Evolutionary conservation across 1,140 invertebrate genomes (phyloP), one percentile per base, ranked within the genome.

Genomic region (Thaumatotibia leucotreta): DNA sequence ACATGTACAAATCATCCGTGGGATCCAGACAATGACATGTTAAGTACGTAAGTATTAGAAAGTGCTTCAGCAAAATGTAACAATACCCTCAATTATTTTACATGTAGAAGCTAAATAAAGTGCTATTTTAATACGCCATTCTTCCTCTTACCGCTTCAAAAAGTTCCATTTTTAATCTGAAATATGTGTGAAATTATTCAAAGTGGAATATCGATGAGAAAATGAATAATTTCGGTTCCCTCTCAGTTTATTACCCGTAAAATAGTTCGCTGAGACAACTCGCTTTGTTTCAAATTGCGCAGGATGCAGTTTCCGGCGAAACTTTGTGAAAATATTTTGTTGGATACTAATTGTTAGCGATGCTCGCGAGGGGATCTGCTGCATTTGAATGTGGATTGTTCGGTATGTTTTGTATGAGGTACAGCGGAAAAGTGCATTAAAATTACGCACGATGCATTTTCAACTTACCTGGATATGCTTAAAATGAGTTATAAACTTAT

Each of bases 271-370:
- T 76, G 74, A 77, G 73, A 71, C 64, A 64, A 69, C 69, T 79
- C 73, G 75, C 75, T 82, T 81, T 82, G 81, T 81, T 82, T 75
- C 73, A 71, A 73, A 78, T 74, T 67, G 66, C 71, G 66, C 61
- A 67, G 72, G 65, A 74, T 73, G 74, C 73, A 77, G 77, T 72
- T 75, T 72, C 66, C 66, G 70, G 70, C 70, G 68, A 72, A 83
- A 84, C 79, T 84, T 80, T 79, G 75, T 77, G 77, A 84, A 84
- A 86, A 86, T 86, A 83, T 82, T 83, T 76, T 84, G 69, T 75
- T 74, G 74, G 73, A 74, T 80, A 82, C 82, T 85, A 82, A 83
- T 77, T 77, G 80, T 70, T 73, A 69, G 66, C 66, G 66, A 73
- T 68, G 74, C 76, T 75, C 62, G 66, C 23, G 24, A 24, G 50